These are phyloP conservation scores for Macquaria australasica DNA, from an alignment of 2,113 vertebrate genomes.

Conservation along the genomic window DNA sequence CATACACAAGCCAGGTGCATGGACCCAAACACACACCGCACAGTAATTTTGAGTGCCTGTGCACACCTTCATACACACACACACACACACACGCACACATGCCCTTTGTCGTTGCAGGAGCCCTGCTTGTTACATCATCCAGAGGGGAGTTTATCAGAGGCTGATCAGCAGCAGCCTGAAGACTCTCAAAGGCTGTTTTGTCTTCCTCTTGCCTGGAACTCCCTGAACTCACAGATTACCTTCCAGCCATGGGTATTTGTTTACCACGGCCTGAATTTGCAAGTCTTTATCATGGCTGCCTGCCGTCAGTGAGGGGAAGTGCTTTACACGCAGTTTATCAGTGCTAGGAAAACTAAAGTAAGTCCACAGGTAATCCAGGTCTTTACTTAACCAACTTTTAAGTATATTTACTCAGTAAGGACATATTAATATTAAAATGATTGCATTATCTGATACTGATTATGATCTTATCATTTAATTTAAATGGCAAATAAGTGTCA, in stretches of 20 bases:
- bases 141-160: conserved; percentile 77
- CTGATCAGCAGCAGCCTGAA: conserved; percentile 80
- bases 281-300: conserved; percentile 76
- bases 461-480: conserved; percentile 2
- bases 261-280: conserved; percentile 81
- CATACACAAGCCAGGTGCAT: conserved; percentile 36
- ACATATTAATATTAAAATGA: conserved; percentile 11
- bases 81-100: conserved; percentile 46
- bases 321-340: conserved; percentile 64
- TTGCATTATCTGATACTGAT: conserved; percentile 17
- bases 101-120: conserved; percentile 67
- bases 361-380: conserved; percentile 51
- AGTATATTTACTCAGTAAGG: conserved; percentile 22
- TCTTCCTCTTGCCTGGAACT: conserved; percentile 83
- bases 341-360: conserved; percentile 48
- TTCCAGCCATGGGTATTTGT: conserved; percentile 82
- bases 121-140: conserved; percentile 82
- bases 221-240: conserved; percentile 78
- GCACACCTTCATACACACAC: conserved; percentile 30
- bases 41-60: conserved; percentile 22
- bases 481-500: background rate
- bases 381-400: conserved; percentile 36
- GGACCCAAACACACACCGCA: conserved; percentile 31
- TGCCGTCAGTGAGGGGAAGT: conserved; percentile 70
- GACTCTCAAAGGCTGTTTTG: conserved; percentile 88